Percentiles rank a stretch among this genome's conserved stretches.
phyloP scores from a whole-genome alignment of 2,113 vertebrate species.

The Alouatta palliata region DNA sequence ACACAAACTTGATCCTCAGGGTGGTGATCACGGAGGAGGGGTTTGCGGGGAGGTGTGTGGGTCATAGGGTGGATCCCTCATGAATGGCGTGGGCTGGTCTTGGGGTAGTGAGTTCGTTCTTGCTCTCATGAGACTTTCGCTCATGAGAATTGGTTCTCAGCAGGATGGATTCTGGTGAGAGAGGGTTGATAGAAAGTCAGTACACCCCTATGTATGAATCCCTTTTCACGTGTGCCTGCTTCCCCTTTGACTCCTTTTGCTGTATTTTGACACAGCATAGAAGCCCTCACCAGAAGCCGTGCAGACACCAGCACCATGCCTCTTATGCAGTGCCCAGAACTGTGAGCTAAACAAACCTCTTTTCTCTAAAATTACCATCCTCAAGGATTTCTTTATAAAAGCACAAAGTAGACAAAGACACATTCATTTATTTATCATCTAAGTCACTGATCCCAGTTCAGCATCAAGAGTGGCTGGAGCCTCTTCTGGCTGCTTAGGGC shows the following conservation, averaged over 20 bases:
- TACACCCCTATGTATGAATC: neutral
- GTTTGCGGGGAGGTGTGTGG: neutral
- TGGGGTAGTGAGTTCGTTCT: neutral
- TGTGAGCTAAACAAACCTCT: neutral
- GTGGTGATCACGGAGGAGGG: neutral
- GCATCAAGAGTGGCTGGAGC: neutral
- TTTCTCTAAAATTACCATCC: neutral
- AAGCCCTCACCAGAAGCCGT: neutral
- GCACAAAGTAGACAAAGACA: neutral
- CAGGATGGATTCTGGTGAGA: neutral
- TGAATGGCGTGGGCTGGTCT: neutral
- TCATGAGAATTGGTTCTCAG: neutral
- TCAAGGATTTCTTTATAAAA: neutral
- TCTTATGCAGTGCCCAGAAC: neutral
- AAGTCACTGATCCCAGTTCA: neutral
- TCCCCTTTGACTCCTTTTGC: neutral
- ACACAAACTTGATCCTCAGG: neutral
- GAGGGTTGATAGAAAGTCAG: neutral
- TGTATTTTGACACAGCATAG: neutral
- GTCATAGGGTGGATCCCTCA: neutral
- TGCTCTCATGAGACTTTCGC: rapidly evolving
- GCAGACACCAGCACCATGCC: neutral
- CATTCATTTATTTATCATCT: neutral
- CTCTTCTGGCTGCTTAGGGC: neutral
- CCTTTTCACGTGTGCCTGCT: neutral